Percentiles rank a stretch among this genome's conserved stretches.
phyloP scores from a whole-genome alignment of 2,797 vertebrate genomes.

The Dipus sagitta region DNA sequence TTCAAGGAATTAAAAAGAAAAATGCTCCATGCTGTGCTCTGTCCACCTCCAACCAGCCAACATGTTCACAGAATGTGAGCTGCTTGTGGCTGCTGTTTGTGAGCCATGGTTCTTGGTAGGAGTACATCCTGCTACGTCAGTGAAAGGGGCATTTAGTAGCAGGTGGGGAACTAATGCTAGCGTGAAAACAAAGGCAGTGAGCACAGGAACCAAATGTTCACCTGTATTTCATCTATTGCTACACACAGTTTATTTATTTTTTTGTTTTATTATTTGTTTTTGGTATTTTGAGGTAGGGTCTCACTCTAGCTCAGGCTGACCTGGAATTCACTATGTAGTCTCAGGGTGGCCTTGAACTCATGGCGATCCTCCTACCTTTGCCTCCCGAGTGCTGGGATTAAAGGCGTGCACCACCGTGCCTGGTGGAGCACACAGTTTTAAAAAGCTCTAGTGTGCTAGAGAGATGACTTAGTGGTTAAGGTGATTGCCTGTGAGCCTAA shows the following conservation, averaged over 20 bases:
- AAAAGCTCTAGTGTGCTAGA: too few relatives aligned
- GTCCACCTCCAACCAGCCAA: background rate
- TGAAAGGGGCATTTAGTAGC: background rate
- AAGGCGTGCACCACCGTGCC: too few relatives aligned
- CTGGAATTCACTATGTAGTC: too few relatives aligned
- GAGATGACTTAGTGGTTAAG: too few relatives aligned
- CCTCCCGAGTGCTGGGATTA: too few relatives aligned
- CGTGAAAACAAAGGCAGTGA: background rate
- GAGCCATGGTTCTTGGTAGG: background rate
- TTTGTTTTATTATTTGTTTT: too few relatives aligned
- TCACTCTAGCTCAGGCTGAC: too few relatives aligned
- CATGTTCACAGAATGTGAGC: background rate
- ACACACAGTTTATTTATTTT: background rate
- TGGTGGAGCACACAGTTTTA: background rate
- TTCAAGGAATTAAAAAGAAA: background rate
- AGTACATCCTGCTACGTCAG: background rate
- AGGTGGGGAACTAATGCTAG: background rate
- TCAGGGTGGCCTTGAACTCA: too few relatives aligned
- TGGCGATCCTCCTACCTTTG: too few relatives aligned
- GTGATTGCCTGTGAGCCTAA: too few relatives aligned
- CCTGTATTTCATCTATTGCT: background rate
- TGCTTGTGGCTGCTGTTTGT: background rate
- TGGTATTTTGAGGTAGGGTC: too few relatives aligned
- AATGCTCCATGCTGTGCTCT: background rate
- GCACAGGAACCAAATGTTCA: background rate